phyloP scores from a whole-genome alignment of 2,888 invertebrate genomes.

The Pristionchus arcanus region DNA sequence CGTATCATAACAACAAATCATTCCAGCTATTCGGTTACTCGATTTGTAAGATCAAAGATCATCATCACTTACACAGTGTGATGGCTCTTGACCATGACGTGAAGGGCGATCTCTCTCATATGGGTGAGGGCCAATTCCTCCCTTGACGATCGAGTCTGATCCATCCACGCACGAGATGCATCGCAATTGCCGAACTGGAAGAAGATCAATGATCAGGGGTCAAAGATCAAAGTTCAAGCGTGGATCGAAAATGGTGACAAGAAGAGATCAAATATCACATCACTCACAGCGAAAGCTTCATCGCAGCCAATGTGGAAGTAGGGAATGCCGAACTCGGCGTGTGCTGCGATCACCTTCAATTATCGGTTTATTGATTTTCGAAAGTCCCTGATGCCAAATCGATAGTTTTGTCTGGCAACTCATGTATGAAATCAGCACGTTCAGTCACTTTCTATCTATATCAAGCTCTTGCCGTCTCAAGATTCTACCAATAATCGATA shows the following conservation, averaged over 20 bases:
- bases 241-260: not conserved
- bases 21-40: too few relatives aligned
- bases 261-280: not conserved
- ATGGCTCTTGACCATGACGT: slow-evolving; percentile 50
- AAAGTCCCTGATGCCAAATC: not conserved
- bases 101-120: slow-evolving; percentile 67
- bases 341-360: slow-evolving; percentile 79
- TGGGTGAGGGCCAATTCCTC: slow-evolving; percentile 70
- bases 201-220: not conserved
- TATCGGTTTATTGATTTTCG: not conserved
- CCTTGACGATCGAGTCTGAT: slow-evolving; percentile 35
- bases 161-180: slow-evolving; percentile 71
- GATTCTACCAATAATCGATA: not conserved
- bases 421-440: not conserved
- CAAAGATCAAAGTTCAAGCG: not conserved
- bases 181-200: slow-evolving; percentile 74
- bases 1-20: too few relatives aligned
- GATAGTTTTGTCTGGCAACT: not conserved
- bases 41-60: not conserved
- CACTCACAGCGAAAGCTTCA: slow-evolving; percentile 79
- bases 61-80: slow-evolving; percentile 47
- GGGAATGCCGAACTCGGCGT: slow-evolving; percentile 81
- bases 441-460: not conserved
- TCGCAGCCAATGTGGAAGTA: slow-evolving; percentile 84
- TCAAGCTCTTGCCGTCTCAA: not conserved